Percentiles rank a stretch among this genome's conserved stretches.
Evolutionary conservation across 2,888 invertebrate species (phyloP).

Genomic region (Glyphotaelius pellucidus): DNA sequence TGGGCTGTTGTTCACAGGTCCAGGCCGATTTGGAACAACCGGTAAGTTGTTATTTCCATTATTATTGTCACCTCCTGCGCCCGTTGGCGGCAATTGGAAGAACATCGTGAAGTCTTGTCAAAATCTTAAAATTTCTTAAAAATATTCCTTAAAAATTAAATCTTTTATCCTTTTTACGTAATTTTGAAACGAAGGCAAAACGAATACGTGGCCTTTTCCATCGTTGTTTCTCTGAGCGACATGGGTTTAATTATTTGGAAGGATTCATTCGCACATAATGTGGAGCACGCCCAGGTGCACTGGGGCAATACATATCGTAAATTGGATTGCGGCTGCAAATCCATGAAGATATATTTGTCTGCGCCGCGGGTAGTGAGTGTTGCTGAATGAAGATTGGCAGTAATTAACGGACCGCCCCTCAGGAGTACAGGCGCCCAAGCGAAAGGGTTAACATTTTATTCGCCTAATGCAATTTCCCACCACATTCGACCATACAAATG

Average conservation of each 20-base stretch:
- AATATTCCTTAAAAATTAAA: background rate
- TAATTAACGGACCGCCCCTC: conserved; percentile 49
- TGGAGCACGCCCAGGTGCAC: conserved; percentile 9
- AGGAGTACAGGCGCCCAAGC: conserved; percentile 20
- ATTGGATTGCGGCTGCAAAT: conserved; percentile 52
- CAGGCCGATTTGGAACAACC: conserved; percentile 50
- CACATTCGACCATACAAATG: background rate
- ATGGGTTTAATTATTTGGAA: conserved; percentile 4
- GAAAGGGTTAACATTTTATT: conserved; percentile 34
- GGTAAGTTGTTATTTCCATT: conserved; percentile 68
- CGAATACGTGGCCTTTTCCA: background rate
- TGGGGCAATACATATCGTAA: conserved; percentile 42
- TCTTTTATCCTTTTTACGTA: conserved; percentile 18
- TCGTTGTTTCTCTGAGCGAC: background rate
- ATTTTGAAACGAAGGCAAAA: conserved; percentile 34
- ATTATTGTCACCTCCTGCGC: conserved; percentile 67
- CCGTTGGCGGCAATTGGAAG: conserved; percentile 52
- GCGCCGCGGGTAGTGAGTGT: conserved; percentile 23
- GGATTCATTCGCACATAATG: conserved; percentile 8
- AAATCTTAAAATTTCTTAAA: background rate
- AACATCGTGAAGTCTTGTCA: conserved; percentile 52
- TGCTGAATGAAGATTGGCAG: conserved; percentile 53
- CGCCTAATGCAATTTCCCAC: conserved; percentile 24
- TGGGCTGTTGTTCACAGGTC: conserved; percentile 46
- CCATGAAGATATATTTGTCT: conserved; percentile 43